phyloP scores from a whole-genome alignment of 92 coral and sea anemone genomes.

The Paragorgia papillata region DNA sequence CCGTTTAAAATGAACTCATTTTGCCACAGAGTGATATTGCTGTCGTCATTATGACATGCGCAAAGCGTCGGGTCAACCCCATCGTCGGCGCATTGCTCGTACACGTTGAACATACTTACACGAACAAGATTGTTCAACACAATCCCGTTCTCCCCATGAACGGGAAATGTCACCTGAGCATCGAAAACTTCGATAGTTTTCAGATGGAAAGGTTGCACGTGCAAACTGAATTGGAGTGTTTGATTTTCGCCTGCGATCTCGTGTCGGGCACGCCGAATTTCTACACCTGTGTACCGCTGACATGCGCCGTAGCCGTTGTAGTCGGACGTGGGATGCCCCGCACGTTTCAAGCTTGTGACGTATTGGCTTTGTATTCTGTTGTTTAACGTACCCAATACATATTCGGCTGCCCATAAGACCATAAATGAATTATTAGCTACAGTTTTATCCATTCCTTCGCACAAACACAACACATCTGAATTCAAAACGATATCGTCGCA shows the following conservation, averaged over 20 bases:
- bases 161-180: slow-evolving; percentile 69
- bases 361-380: slow-evolving; percentile 78
- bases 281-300: slow-evolving; percentile 77
- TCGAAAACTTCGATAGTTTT: slow-evolving; percentile 76
- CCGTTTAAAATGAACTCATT: not conserved
- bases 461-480: slow-evolving; percentile 81
- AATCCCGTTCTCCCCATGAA: slow-evolving; percentile 60
- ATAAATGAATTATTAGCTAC: slow-evolving; percentile 59
- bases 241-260: slow-evolving; percentile 55
- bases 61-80: slow-evolving; percentile 78
- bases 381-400: slow-evolving; percentile 83
- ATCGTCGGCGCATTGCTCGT: slow-evolving; percentile 79
- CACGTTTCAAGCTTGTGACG: slow-evolving; percentile 26
- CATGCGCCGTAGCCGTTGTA: slow-evolving; percentile 80
- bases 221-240: slow-evolving; percentile 14
- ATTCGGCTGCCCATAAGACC: slow-evolving; percentile 83
- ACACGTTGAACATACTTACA: slow-evolving; percentile 75
- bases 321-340: not conserved
- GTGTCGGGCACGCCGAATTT: slow-evolving; percentile 74
- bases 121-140: slow-evolving; percentile 65
- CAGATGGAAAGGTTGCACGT: slow-evolving; percentile 69
- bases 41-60: slow-evolving; percentile 57
- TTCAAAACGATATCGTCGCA: slow-evolving; percentile 75
- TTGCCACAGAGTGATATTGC: not conserved
- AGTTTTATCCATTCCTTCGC: slow-evolving; percentile 80